Conservation (phyloP, 2,797 vertebrate species). For the Rhabdophis nuchalis region DNA sequence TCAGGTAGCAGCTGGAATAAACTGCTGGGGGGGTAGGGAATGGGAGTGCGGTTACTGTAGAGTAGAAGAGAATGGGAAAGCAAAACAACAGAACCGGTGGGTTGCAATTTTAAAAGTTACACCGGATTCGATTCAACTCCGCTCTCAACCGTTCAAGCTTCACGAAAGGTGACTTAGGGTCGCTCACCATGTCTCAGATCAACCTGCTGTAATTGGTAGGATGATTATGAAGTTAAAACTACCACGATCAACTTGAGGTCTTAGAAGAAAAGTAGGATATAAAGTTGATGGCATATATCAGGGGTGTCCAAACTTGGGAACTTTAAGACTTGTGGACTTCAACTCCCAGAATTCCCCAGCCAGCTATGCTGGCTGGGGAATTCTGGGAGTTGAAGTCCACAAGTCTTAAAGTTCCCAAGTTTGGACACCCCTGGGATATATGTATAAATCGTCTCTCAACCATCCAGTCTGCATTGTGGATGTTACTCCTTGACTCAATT, state of each 20-base stretch:
- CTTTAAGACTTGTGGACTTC: too few relatives aligned
- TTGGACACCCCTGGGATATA: too few relatives aligned
- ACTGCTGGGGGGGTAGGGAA: too few relatives aligned
- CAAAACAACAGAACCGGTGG: neutral
- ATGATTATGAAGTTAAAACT: neutral
- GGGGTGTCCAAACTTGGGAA: too few relatives aligned
- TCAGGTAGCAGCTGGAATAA: neutral
- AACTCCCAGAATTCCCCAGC: too few relatives aligned
- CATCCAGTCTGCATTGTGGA: neutral
- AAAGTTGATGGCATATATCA: neutral
- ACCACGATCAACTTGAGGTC: neutral
- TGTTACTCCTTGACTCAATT: neutral
- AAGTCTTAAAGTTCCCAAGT: too few relatives aligned
- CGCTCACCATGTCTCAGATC: neutral
- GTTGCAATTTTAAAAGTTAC: neutral
- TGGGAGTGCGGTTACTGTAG: neutral
- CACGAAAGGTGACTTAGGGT: neutral
- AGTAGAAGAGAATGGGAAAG: neutral
- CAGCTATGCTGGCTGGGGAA: too few relatives aligned
- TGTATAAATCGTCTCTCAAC: neutral
- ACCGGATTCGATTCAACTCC: neutral
- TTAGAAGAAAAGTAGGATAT: neutral
- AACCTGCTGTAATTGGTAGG: neutral
- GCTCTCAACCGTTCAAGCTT: neutral
- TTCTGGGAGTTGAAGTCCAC: too few relatives aligned